Percentiles rank a stretch among this genome's conserved stretches.
phyloP scores from a whole-genome alignment of 2,888 invertebrate genomes.

The Campoplex capitator region DNA sequence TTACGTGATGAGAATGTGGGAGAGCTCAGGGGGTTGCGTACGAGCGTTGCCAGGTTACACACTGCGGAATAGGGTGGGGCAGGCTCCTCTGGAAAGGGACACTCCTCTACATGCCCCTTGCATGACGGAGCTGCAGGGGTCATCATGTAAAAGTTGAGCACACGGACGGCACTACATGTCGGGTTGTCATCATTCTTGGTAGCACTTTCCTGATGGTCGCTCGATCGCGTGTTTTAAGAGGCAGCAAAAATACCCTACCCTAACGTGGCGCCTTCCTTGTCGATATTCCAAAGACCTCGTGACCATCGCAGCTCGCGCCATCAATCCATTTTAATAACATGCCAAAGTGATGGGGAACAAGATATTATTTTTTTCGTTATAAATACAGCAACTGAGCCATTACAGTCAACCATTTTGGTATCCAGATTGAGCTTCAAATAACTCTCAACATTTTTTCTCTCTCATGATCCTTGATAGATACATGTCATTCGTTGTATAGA shows the following conservation, averaged over 20 bases:
- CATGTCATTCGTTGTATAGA: not conserved
- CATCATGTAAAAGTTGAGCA: conserved; percentile 15
- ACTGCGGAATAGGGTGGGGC: not conserved
- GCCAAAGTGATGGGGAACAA: conserved; percentile 14
- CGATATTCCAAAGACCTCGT: conserved; percentile 47
- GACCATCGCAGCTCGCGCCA: not conserved
- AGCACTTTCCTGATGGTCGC: not conserved
- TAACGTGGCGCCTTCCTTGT: conserved; percentile 26
- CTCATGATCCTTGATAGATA: too few species aligned
- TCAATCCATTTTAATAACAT: conserved; percentile 46
- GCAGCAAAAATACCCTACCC: conserved; percentile 26
- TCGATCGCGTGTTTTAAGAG: conserved; percentile 41
- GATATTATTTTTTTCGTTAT: not conserved
- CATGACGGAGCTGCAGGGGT: conserved; percentile 53
- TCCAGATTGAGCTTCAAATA: not conserved
- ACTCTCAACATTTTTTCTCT: not conserved
- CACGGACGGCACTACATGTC: conserved; percentile 30
- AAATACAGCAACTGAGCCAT: not conserved
- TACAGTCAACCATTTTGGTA: not conserved
- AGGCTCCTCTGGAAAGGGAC: conserved; percentile 19
- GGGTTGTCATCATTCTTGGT: conserved; percentile 43
- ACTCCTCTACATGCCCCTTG: conserved; percentile 13
- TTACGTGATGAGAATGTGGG: not conserved
- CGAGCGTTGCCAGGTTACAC: conserved; percentile 62
- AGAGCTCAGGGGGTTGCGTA: conserved; percentile 23